phyloP scores from a whole-genome alignment of 2,113 vertebrate species.

The Crotophaga sulcirostris region DNA sequence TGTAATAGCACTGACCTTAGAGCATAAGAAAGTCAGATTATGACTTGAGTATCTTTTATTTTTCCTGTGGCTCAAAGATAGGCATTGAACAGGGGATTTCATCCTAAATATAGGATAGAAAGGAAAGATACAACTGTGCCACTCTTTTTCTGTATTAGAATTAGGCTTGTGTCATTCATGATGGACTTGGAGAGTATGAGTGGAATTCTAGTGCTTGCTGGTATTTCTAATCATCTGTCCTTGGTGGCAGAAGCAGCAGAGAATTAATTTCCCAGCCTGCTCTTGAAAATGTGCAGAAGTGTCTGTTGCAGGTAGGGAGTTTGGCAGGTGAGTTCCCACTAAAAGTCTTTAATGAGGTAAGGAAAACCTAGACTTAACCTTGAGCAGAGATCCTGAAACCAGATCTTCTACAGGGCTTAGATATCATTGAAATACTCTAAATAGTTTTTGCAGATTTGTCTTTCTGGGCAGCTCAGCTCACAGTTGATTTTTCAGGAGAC shows the following conservation, averaged over 20 bases:
- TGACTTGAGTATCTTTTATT: neutral
- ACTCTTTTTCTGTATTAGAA: too few relatives aligned
- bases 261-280: neutral
- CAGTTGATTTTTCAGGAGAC: neutral
- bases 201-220: neutral
- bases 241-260: neutral
- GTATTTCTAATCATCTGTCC: neutral
- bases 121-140: neutral
- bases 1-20: neutral
- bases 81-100: neutral
- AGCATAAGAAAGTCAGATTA: neutral
- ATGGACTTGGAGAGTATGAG: neutral
- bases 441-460: neutral
- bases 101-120: neutral
- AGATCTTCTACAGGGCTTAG: neutral
- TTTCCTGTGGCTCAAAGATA: neutral
- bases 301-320: neutral
- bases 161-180: neutral
- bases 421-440: neutral
- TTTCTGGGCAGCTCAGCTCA: neutral
- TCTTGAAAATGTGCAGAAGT: neutral
- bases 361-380: neutral
- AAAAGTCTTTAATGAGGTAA: neutral
- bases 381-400: neutral
- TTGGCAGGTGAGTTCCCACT: neutral